These are phyloP conservation scores for Pelecanoides urinatrix DNA, from an alignment of 2,113 vertebrate genomes.

Conservation along the genomic window DNA sequence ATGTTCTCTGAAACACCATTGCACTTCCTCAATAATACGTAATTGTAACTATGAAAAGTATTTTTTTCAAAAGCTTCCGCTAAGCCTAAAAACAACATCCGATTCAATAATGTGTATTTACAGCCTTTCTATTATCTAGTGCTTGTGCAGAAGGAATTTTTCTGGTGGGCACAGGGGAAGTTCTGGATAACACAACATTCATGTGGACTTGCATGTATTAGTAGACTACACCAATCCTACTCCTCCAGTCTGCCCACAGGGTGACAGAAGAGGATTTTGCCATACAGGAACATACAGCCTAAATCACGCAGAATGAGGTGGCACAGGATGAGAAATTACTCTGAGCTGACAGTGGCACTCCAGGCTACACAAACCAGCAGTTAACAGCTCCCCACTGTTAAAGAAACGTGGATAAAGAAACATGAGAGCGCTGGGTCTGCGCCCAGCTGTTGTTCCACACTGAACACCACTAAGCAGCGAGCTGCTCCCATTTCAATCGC, in stretches of 20 bases:
- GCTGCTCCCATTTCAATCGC: fast-evolving
- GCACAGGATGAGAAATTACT: not conserved
- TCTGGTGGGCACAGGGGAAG: not conserved
- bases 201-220: not conserved
- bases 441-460: not conserved
- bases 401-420: not conserved
- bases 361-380: not conserved
- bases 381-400: not conserved
- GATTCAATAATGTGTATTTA: not conserved
- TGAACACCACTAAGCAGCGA: not conserved
- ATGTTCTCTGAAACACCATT: not conserved
- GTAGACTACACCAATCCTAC: not conserved
- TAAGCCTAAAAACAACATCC: not conserved
- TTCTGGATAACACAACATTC: not conserved
- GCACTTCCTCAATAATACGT: not conserved
- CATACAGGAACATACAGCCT: not conserved
- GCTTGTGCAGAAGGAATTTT: not conserved
- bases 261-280: not conserved
- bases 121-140: not conserved
- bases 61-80: not conserved
- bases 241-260: not conserved
- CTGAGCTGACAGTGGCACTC: not conserved
- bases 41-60: not conserved
- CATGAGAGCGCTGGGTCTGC: not conserved
- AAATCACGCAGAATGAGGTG: not conserved